Percentiles rank a stretch among this genome's conserved stretches.
Conservation (phyloP, 2,113 vertebrate genomes). For the Xenopus tropicalis region UCB_Xtro_10.0 CM004446.2:94920001-94920500, state of each 20-base stretch:
- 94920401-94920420: slow-evolving; percentile 11
- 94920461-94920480: slow-evolving; percentile 14
- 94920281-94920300: slow-evolving; percentile 59
- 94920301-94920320: slow-evolving; percentile 54
- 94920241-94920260: slow-evolving; percentile 59
- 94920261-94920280: slow-evolving; percentile 54
- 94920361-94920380: slow-evolving; percentile 39
- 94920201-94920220: slow-evolving; percentile 68
- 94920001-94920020: slow-evolving; percentile 21
- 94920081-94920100: slow-evolving; percentile 54
- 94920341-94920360: slow-evolving; percentile 48
- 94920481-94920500: slow-evolving; percentile 1
- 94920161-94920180: slow-evolving; percentile 56
- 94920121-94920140: slow-evolving; percentile 62
- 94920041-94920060: slow-evolving; percentile 49
- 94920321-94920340: slow-evolving; percentile 56
- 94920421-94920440: slow-evolving; percentile 2
- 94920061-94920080: slow-evolving; percentile 53
- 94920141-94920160: slow-evolving; percentile 61
- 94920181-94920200: slow-evolving; percentile 61
- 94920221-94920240: slow-evolving; percentile 62
- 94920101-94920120: slow-evolving; percentile 59
- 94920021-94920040: slow-evolving; percentile 30
- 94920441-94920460: too few relatives aligned
- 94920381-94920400: slow-evolving; percentile 30